Evolutionary conservation across 2,888 invertebrate genomes (phyloP), one percentile per base, ranked within the genome.

Genomic region (Andricus quercusramuli): DNA sequence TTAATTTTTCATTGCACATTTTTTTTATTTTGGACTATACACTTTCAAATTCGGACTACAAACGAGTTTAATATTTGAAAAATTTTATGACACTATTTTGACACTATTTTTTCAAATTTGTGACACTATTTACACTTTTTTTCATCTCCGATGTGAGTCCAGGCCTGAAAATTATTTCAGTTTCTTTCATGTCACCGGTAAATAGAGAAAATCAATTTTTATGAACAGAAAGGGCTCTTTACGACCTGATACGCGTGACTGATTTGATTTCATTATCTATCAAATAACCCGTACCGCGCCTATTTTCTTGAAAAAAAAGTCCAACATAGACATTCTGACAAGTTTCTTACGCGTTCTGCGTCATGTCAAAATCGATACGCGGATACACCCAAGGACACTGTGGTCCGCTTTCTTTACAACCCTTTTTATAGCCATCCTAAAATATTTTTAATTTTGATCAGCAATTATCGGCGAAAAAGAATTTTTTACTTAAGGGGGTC

Each of bases 241-340:
- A 47, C 70, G 29, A 20, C 51, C 51, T 3, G 29, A 20, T 29
- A 51, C 20, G 47, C 47, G 29, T 29, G 29, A 70, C 47, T 51
- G 70, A 51, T 70, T 47, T 70, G 11, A 70, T 70, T 51, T 70
- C 51, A 51, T 70, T 70, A 51, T 70, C 70, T 51, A 25, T 51
- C 20, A 15, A 70, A 70, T 29, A 41, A 13, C 25, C n/a, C 37
- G n/a, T 37, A 66, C 66, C 66, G 37, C 66, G 20, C 66, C 66
- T 20, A 66, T 37, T n/a, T 66, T 62, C 37, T 66, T 66, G n/a
- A 37, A 37, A n/a, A 66, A 66, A 66, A 66, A 37, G 8, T 4
- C 20, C 20, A 20, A n/a, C 6, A 66, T n/a, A 66, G 11, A 37
- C 15, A 37, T n/a, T 37, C 66, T 32, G n/a, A 66, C 37, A 32